Evolutionary conservation across 2,888 invertebrate genomes (phyloP).

Genomic region (Philereme transversata): DNA sequence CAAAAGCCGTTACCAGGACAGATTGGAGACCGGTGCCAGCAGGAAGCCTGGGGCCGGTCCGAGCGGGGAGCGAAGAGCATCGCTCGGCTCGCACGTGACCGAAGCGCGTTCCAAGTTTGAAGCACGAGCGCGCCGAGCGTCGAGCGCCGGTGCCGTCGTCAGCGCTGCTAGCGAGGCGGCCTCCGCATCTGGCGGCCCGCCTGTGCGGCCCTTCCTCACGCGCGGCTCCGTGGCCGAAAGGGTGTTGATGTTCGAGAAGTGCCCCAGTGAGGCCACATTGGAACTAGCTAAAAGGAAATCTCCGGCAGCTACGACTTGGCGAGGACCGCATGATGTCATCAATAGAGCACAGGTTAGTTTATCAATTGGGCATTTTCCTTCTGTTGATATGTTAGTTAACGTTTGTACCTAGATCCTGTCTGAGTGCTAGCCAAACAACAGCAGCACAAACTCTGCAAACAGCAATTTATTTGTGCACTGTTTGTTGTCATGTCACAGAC

Average conservation of each 20-base stretch:
- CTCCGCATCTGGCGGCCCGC: slow-evolving; percentile 68
- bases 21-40: slow-evolving; percentile 78
- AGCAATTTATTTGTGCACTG: slow-evolving; percentile 32
- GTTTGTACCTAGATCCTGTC: slow-evolving; percentile 16
- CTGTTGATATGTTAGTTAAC: slow-evolving; percentile 16
- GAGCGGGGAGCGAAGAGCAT: slow-evolving; percentile 70
- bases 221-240: slow-evolving; percentile 96
- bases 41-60: slow-evolving; percentile 75
- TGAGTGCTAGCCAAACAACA: slow-evolving; percentile 30
- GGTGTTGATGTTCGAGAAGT: slow-evolving; percentile 95
- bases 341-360: slow-evolving; percentile 79
- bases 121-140: slow-evolving; percentile 78
- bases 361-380: slow-evolving; percentile 6
- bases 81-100: slow-evolving; percentile 78
- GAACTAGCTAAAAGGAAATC: slow-evolving; percentile 86
- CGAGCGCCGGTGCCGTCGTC: slow-evolving; percentile 69
- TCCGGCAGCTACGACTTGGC: slow-evolving; percentile 80
- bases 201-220: slow-evolving; percentile 93
- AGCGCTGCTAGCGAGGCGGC: slow-evolving; percentile 79
- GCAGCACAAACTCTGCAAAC: slow-evolving; percentile 35
- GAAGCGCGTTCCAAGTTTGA: slow-evolving; percentile 80
- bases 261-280: slow-evolving; percentile 90
- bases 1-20: slow-evolving; percentile 86
- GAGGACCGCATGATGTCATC: slow-evolving; percentile 82
- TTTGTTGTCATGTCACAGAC: slow-evolving; percentile 31